Evolutionary conservation across 2,797 vertebrate species (phyloP).

Genomic region (Chaetodon trifasciatus): DNA sequence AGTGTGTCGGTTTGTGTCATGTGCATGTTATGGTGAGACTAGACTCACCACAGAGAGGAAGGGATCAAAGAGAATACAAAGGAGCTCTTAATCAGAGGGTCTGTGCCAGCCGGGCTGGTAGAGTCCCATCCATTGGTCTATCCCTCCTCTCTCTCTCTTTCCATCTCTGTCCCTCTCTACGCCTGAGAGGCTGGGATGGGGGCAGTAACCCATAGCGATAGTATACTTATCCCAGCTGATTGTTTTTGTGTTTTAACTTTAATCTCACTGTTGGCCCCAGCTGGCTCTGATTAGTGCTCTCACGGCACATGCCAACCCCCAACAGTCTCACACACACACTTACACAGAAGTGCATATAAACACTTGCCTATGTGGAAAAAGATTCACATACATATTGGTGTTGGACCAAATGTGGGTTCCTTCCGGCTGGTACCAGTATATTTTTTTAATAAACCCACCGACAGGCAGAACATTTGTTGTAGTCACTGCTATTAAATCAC

Average conservation of each 20-base stretch:
- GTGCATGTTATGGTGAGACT: conserved; percentile 72
- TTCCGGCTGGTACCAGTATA: background rate
- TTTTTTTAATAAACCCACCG: conserved; percentile 4
- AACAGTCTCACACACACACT: conserved; percentile 30
- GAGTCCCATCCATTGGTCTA: conserved; percentile 70
- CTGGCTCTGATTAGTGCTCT: conserved; percentile 88
- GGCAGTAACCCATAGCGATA: conserved; percentile 85
- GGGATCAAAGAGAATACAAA: conserved; percentile 82
- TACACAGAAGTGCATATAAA: conserved; percentile 27
- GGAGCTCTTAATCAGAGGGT: conserved; percentile 80
- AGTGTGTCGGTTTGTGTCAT: conserved; percentile 42
- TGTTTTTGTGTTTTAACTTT: conserved; percentile 87
- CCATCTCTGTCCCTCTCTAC: conserved; percentile 63
- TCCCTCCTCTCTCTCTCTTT: conserved; percentile 56
- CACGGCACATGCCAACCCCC: conserved; percentile 80
- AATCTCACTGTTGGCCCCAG: conserved; percentile 85
- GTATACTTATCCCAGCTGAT: conserved; percentile 87
- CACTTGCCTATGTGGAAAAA: conserved; percentile 17
- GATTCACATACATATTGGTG: conserved; percentile 15
- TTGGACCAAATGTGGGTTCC: background rate
- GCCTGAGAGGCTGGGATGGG: conserved; percentile 82
- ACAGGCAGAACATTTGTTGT: background rate
- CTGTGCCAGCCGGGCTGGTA: conserved; percentile 69
- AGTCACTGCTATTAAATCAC: background rate
- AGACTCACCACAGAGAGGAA: conserved; percentile 70